Percentiles rank a stretch among this genome's conserved stretches.
Evolutionary conservation across 2,113 vertebrate genomes (phyloP).

Genomic region (Tringa solitaria): DNA sequence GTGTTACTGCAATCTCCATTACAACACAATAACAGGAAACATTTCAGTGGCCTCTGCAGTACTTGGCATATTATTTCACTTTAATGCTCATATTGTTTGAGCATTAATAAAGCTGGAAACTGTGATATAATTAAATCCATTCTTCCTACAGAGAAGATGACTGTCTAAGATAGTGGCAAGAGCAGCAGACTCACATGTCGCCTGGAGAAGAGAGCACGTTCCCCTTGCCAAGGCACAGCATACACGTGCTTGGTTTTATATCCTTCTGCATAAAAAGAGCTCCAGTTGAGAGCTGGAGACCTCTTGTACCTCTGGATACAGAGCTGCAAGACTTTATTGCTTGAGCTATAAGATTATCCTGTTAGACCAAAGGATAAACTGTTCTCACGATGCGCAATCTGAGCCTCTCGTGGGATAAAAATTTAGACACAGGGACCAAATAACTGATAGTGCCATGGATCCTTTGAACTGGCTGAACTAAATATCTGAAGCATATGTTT

Average conservation of each 20-base stretch:
- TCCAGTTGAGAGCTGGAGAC: conserved; percentile 52
- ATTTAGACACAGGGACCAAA: not conserved
- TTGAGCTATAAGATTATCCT: conserved; percentile 18
- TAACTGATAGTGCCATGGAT: not conserved
- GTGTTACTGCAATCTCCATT: conserved; percentile 45
- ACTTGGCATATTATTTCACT: conserved; percentile 57
- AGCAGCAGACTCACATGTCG: conserved; percentile 48
- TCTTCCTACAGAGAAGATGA: conserved; percentile 67
- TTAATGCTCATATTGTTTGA: conserved; percentile 57
- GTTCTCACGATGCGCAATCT: not conserved
- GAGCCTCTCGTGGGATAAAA: not conserved
- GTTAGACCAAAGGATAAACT: not conserved
- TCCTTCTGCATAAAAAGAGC: not conserved
- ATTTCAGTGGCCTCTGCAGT: conserved; percentile 54
- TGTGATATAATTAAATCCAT: conserved; percentile 66
- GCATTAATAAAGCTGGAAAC: conserved; percentile 64
- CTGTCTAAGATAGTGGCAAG: conserved; percentile 53
- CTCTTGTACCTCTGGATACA: conserved; percentile 35
- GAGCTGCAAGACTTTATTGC: conserved; percentile 4
- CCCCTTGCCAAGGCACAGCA: conserved; percentile 52
- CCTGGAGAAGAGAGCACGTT: not conserved
- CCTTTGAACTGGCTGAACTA: not conserved
- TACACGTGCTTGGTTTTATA: conserved; percentile 48
- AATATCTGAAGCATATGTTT: not conserved
- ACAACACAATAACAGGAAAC: conserved; percentile 73